Evolutionary conservation across 2,113 vertebrate species (phyloP), one percentile per base, ranked within the genome.

Genomic region (Columba livia): DNA sequence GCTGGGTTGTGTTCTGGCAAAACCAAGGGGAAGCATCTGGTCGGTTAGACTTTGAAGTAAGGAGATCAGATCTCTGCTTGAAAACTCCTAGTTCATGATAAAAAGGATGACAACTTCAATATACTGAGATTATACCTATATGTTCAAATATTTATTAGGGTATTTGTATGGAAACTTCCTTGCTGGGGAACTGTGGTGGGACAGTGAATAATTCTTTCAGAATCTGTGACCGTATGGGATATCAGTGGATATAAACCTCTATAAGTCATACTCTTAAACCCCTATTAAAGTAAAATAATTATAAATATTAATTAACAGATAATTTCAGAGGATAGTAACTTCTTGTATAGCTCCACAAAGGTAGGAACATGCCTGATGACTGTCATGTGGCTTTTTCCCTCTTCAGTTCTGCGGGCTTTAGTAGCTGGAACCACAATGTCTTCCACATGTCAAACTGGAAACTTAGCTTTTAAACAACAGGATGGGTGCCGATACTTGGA

Each of bases 91-190:
- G 47, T n/a, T 78, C 2, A 1, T 44, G 36, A 11, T 12, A 5
- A n/a, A 65, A 48, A 48, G 15, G 14, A 34, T n/a, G 53, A 5
- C 8, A 78, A 0, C 19, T 74, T 65, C 13, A 40, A 0, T 53
- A 3, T 34, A 3, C 17, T 3, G 5, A 8, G 34, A 3, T 9
- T 24, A 1, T n/a, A 16, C 8, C n/a, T 51, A 21, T 8, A 14
- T 40, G 20, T 11, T 75, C n/a, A n/a, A 16, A 34, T 38, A 4
- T 5, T 3, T 47, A 1, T 67, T 15, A 5, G 18, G 32, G 15
- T 25, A 3, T 73, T 57, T 54, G 24, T 60, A 13, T 40, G 38
- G 29, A 79, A 78, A 12, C 5, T 26, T 71, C 32, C 34, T 65
- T n/a, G 36, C 10, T 24, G 42, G 77, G 54, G 16, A 42, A 26